Evolutionary conservation across 1,140 invertebrate genomes (phyloP).

Genomic region (Neodiprion virginianus): DNA sequence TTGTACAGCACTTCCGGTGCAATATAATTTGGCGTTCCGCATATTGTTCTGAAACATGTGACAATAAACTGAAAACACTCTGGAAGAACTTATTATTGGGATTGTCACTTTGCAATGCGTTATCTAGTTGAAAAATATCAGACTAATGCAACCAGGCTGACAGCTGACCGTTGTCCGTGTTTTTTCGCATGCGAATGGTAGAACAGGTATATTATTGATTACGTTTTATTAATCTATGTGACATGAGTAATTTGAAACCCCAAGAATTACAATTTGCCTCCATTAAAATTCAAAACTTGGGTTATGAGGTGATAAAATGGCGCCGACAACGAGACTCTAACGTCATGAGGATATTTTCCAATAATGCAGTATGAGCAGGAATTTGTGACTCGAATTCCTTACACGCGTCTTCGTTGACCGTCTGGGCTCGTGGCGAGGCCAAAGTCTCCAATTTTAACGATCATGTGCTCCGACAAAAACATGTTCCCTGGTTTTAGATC

Average conservation of each 20-base stretch:
- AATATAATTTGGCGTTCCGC: conserved; percentile 80
- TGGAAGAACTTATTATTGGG: not conserved
- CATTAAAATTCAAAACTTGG: not conserved
- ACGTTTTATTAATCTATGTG: no score
- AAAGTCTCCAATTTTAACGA: conserved; percentile 80
- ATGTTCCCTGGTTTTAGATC: conserved; percentile 81
- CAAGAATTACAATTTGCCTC: no score
- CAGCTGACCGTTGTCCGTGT: not conserved
- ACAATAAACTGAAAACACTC: not conserved
- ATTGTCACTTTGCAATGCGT: no score
- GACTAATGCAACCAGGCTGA: no score
- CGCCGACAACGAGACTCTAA: no score
- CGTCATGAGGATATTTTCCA: no score
- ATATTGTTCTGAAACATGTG: conserved; percentile 65
- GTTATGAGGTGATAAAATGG: not conserved
- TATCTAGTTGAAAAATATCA: no score
- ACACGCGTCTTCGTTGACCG: conserved; percentile 69
- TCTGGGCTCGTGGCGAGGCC: conserved; percentile 74
- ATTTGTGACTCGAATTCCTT: conserved; percentile 34
- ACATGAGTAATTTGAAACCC: no score
- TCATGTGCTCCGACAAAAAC: conserved; percentile 75
- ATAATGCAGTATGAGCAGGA: not conserved
- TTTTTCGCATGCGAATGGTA: not conserved
- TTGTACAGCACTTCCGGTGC: conserved; percentile 76
- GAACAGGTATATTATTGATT: no score